Evolutionary conservation across 2,113 vertebrate species (phyloP).

Genomic region (Melanotaenia duboulayi): DNA sequence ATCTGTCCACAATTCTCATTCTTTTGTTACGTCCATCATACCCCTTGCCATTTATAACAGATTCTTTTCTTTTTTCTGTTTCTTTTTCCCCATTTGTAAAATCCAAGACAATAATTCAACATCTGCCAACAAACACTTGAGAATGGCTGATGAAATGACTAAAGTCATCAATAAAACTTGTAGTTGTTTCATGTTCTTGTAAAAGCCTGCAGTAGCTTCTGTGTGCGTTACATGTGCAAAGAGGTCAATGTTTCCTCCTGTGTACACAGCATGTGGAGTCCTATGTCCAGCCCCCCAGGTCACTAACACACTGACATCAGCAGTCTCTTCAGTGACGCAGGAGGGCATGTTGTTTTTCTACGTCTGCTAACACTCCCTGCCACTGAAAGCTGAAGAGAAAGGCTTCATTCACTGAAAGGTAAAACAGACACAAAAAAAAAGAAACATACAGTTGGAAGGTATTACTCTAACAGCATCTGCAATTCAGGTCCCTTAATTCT

Average conservation of each 20-base stretch:
- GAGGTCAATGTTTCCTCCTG: constrained; percentile 64
- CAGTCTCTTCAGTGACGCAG: constrained; percentile 52
- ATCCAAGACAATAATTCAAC: not conserved
- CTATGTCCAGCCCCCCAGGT: constrained; percentile 26
- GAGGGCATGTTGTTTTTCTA: constrained; percentile 61
- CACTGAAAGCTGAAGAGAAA: constrained; percentile 39
- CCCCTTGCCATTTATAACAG: not conserved
- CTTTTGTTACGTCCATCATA: no score
- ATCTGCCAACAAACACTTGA: not conserved
- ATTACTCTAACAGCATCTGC: constrained; percentile 37
- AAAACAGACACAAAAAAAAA: constrained; percentile 3
- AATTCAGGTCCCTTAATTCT: constrained; percentile 15
- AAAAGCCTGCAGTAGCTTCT: constrained; percentile 4
- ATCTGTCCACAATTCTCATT: no score
- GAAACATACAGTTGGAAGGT: constrained; percentile 23
- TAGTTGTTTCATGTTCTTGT: constrained; percentile 4
- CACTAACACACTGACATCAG: constrained; percentile 67
- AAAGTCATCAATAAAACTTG: constrained; percentile 20
- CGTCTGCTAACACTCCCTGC: constrained; percentile 16
- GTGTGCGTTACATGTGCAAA: constrained; percentile 24
- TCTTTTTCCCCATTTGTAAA: not conserved
- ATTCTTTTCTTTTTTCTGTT: not conserved
- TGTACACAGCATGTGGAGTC: constrained; percentile 63
- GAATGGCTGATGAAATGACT: constrained; percentile 6
- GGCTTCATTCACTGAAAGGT: constrained; percentile 44